Base-by-base conservation (phyloP, 2,888 invertebrate genomes). In the Blastobasis adustella region DNA sequence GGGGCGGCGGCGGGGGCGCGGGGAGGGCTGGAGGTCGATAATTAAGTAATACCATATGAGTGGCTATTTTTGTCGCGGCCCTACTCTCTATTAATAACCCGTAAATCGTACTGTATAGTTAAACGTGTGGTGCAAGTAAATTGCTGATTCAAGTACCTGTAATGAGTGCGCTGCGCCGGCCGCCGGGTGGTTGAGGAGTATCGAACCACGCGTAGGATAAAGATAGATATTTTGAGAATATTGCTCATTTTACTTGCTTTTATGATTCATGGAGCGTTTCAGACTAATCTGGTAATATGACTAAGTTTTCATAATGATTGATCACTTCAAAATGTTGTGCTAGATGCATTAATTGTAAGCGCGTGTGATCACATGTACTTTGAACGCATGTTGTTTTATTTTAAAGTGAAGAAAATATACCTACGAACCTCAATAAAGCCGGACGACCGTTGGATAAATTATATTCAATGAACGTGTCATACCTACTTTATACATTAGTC, bases 81-180 rank as follows among this genome's bases (percentile, higher is more conserved):
- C 65, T 67, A 62, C 67, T 61, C 68, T 73, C 77, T 82, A 81
- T 79, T 79, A 79, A 79, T 78, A 80, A 69, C 68, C 58, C 69
- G 76, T 80, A 79, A 79, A 79, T 77, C 76, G 69, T 69, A 65
- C 64, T 76, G 69, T 68, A 72, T 70, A 69, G 65, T 73, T 70
- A 71, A 23, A 23, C 23, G 23, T 23, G 23, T 23, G 23, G 23
- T 23, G 23, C 74, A 77, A 73, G 77, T 77, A 80, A 79, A 80
- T 80, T 79, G 73, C 72, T 70, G 67, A 76, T 70, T 75, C 76
- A 74, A 78, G 79, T 76, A 79, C 75, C 71, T 70, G 63, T 73
- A 75, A 72, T 76, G 66, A 72, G 71, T 66, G 69, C 61, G 63
- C 58, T 50, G 65, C 61, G 43, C 49, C 45, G 10, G 45, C 45